These are phyloP conservation scores for Platycheirus rosarum DNA, from an alignment of 2,888 invertebrate genomes.

Conservation along the genomic window DNA sequence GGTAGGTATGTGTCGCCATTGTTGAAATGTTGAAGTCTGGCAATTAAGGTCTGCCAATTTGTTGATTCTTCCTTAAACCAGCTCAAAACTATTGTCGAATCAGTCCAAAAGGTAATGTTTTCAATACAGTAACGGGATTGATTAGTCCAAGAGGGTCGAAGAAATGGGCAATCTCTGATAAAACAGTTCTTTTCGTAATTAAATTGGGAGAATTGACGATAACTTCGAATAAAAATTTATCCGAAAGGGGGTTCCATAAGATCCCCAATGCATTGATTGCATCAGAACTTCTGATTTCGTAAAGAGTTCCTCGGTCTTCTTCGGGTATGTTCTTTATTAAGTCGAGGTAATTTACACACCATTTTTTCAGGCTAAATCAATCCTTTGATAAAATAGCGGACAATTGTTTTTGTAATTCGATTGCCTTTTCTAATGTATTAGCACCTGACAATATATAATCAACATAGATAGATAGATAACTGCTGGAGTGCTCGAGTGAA, in stretches of 20 bases:
- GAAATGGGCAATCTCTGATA: slow-evolving; percentile 47
- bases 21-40: slow-evolving; percentile 39
- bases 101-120: too few species aligned
- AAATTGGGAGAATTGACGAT: neutral
- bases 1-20: slow-evolving; percentile 53
- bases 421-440: slow-evolving; percentile 6
- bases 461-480: slow-evolving; percentile 34
- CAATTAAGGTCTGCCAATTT: slow-evolving; percentile 53
- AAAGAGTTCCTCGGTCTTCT: slow-evolving; percentile 52
- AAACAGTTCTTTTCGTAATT: slow-evolving; percentile 43
- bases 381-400: slow-evolving; percentile 6
- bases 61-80: slow-evolving; percentile 34
- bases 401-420: slow-evolving; percentile 12
- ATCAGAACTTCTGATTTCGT: slow-evolving; percentile 45
- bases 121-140: too few species aligned
- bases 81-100: too few species aligned
- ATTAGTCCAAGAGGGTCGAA: slow-evolving; percentile 56
- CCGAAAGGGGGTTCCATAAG: slow-evolving; percentile 55
- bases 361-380: slow-evolving; percentile 37
- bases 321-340: slow-evolving; percentile 24
- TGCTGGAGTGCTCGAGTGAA: slow-evolving; percentile 31
- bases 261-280: slow-evolving; percentile 70
- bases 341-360: slow-evolving; percentile 44
- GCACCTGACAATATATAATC: slow-evolving; percentile 20
- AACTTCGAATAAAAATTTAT: slow-evolving; percentile 44